phyloP scores from a whole-genome alignment of 92 coral and sea anemone genomes.

The Blastomussa wellsi region DNA sequence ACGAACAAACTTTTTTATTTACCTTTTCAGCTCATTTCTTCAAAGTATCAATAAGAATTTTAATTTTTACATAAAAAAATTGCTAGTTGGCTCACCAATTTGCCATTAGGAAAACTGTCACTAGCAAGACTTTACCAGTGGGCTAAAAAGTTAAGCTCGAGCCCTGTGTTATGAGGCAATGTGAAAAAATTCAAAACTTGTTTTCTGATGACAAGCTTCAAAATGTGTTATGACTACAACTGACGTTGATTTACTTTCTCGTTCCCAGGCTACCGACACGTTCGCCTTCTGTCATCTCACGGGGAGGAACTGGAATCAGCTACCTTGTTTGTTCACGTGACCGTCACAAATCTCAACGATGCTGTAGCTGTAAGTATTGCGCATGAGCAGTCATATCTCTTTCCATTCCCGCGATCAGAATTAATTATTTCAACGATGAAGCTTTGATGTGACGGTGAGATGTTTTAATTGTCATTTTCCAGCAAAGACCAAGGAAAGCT shows the following conservation, averaged over 20 bases:
- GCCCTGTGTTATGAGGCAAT: too few species aligned
- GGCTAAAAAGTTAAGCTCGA: too few species aligned
- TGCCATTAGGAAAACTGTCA: too few species aligned
- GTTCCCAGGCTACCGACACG: slow-evolving; percentile 84
- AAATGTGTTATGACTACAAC: too few species aligned
- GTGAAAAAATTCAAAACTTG: neutral
- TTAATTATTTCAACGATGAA: too few species aligned
- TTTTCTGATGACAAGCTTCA: too few species aligned
- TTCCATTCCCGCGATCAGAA: neutral
- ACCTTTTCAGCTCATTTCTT: too few species aligned
- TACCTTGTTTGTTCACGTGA: slow-evolving; percentile 89
- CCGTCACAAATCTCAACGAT: slow-evolving; percentile 84
- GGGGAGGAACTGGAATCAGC: slow-evolving; percentile 90
- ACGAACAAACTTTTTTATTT: too few species aligned
- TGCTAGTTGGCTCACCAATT: too few species aligned
- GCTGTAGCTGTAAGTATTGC: slow-evolving; percentile 68
- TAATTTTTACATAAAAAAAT: too few species aligned
- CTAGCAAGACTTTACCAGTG: too few species aligned
- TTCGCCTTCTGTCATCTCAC: slow-evolving; percentile 72
- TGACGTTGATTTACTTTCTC: neutral
- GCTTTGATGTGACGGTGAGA: neutral
- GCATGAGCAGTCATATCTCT: neutral
- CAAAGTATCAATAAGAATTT: too few species aligned
- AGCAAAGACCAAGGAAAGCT: slow-evolving; percentile 88
- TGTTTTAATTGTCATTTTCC: neutral